Percentiles rank a stretch among this genome's conserved stretches.
Evolutionary conservation across 1,140 invertebrate species (phyloP).

Genomic region (Nasonia giraulti): DNA sequence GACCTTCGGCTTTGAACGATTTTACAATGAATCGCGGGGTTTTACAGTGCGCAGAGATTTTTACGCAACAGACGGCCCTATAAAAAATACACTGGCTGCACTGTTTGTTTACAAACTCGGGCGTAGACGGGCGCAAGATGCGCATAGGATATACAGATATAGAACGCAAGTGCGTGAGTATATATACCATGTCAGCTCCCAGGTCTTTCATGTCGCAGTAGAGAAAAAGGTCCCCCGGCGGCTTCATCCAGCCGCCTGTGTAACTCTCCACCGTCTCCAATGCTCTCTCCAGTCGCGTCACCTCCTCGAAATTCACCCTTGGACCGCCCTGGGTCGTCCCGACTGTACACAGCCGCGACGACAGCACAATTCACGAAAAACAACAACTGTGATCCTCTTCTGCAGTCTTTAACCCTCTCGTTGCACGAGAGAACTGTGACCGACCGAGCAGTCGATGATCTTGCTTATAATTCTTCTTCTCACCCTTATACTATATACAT

Average conservation of each 20-base stretch:
- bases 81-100: too few relatives aligned
- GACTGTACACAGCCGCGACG: constrained; percentile 57
- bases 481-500: not conserved
- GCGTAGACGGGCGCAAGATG: not conserved
- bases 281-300: constrained; percentile 67
- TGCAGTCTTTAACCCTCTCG: constrained; percentile 25
- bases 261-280: constrained; percentile 76
- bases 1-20: not conserved
- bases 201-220: constrained; percentile 83
- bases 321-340: constrained; percentile 62
- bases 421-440: not conserved
- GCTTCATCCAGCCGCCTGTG: constrained; percentile 78
- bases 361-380: constrained; percentile 49
- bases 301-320: constrained; percentile 68
- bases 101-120: constrained; percentile 1
- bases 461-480: not conserved
- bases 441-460: not conserved
- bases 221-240: constrained; percentile 81
- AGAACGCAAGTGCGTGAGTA: too few relatives aligned
- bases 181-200: constrained; percentile 82
- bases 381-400: constrained; percentile 23
- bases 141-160: too few relatives aligned
- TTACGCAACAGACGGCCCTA: constrained; percentile 2
- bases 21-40: too few relatives aligned
- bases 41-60: not conserved